Evolutionary conservation across 23 tunicate genomes (phyloP).

Genomic region (Botrylloides violaceus): DNA sequence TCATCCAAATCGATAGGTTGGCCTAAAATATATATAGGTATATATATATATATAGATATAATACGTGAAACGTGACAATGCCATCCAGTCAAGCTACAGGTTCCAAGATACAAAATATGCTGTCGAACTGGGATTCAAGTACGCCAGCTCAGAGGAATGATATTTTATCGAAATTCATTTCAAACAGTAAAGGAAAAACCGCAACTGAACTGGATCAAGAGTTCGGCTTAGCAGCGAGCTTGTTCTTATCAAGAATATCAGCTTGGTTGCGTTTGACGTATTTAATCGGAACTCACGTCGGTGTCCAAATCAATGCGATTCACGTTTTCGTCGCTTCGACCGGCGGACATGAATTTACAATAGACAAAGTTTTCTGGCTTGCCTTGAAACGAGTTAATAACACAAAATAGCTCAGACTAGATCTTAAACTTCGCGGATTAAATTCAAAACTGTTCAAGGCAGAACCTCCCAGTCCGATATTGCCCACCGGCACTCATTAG

Average conservation of each 20-base stretch:
- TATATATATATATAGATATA: too few species aligned
- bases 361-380: too few species aligned
- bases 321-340: slow-evolving; percentile 73
- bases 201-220: slow-evolving; percentile 77
- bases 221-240: slow-evolving; percentile 80
- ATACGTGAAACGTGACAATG: slow-evolving; percentile 39
- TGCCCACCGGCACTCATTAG: too few species aligned
- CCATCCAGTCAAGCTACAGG: slow-evolving; percentile 53
- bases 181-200: slow-evolving; percentile 67
- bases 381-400: too few species aligned
- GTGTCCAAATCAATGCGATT: slow-evolving; percentile 64
- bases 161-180: slow-evolving; percentile 51
- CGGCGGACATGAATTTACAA: slow-evolving; percentile 83
- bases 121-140: slow-evolving; percentile 77
- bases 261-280: slow-evolving; percentile 89
- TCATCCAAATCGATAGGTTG: too few species aligned
- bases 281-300: slow-evolving; percentile 58
- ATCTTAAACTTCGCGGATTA: too few species aligned
- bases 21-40: too few species aligned
- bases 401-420: too few species aligned
- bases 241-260: slow-evolving; percentile 71
- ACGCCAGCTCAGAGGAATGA: slow-evolving; percentile 53
- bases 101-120: slow-evolving; percentile 44
- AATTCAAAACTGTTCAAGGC: too few species aligned
- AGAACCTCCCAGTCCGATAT: too few species aligned